Base-by-base conservation (phyloP, 2,888 invertebrate genomes). In the Lordiphosa andalusiaca region DNA sequence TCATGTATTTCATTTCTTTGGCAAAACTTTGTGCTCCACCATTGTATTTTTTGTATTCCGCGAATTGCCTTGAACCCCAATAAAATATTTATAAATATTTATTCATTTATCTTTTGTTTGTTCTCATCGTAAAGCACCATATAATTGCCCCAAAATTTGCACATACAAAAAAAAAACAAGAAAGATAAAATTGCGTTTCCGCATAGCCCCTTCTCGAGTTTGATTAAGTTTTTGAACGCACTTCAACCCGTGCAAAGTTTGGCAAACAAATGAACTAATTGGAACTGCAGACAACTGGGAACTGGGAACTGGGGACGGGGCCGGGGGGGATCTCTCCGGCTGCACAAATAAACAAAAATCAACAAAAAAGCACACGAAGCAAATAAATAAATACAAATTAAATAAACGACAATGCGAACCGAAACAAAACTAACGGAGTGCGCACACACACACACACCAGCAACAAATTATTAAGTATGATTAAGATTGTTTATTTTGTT, bases 401-500 rank as follows among this genome's bases (percentile, higher is more conserved):
- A 23, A 44, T 13, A 41, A 73, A 73, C 67, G 69, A 69, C 60
- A 49, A 50, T 50, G 53, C 25, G 36, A 23, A 37, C 23, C 33
- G n/a, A 38, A 52, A 35, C 36, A 16, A 47, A 44, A 35, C 35
- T 48, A 44, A 38, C 21, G 37, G 42, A 47, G 48, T 42, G 48
- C 41, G 23, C 36, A 46, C 30, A 62, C 30, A 30, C 53, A 42
- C 49, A 62, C 56, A n/a, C 33, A 48, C 3, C 19, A 47, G 48
- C 39, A 49, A 59, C 53, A 56, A 69, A 76, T 71, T 73, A 71
- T 76, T 76, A 80, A 71, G 76, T 64, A 69, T 73, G 61, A 59
- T 76, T 44, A 44, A 10, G 44, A 39, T 9, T 48, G 38, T 57
- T 49, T 37, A 3, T 38, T 19, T 49, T 51, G 39, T 42, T 65